Percentiles rank a stretch among this genome's conserved stretches.
Evolutionary conservation across 2,797 vertebrate genomes (phyloP).

Genomic region (Enteromius mattozi): DNA sequence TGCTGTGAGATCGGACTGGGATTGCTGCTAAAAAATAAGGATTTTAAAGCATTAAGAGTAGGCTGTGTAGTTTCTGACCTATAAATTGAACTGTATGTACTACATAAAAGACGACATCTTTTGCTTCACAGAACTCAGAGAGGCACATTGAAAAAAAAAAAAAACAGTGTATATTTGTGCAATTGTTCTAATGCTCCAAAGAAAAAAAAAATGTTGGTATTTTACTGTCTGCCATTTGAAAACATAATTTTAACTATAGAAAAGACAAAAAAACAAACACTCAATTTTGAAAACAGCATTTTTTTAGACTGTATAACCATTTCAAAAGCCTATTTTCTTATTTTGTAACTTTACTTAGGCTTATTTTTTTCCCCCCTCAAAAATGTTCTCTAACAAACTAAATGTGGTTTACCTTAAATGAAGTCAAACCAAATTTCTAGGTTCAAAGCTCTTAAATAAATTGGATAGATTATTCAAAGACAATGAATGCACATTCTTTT

Average conservation of each 20-base stretch:
- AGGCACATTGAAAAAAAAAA: neutral
- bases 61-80: neutral
- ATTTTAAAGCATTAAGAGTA: neutral
- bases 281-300: neutral
- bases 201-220: no score
- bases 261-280: neutral
- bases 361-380: neutral
- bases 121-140: neutral
- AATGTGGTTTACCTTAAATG: neutral
- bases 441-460: neutral
- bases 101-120: neutral
- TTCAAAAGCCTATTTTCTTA: neutral
- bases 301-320: neutral
- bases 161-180: neutral
- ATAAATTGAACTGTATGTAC: neutral
- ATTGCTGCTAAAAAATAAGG: neutral
- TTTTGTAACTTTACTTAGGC: neutral
- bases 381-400: neutral
- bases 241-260: neutral
- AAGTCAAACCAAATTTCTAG: neutral
- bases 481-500: constrained; percentile 2
- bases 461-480: neutral
- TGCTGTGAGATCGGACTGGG: no score
- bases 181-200: neutral
- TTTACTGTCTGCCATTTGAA: neutral